These are phyloP conservation scores for Lepisosteus oculatus DNA, from an alignment of 2,113 vertebrate genomes.

Conservation along the genomic window DNA sequence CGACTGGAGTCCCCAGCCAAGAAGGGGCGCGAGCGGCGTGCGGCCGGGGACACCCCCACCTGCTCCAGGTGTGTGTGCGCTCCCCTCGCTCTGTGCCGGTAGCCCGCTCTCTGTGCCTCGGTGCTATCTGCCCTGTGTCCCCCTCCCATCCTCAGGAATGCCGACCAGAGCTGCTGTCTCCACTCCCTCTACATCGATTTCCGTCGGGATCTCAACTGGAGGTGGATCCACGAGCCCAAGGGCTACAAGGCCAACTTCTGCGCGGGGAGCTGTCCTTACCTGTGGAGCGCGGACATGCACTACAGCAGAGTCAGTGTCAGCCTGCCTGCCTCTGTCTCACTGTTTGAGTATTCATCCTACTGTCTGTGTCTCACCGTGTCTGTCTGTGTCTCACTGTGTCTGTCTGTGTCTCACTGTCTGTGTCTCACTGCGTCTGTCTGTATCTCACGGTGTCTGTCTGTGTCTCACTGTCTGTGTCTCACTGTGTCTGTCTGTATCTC, in stretches of 20 bases:
- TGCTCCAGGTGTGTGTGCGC: slow-evolving; percentile 61
- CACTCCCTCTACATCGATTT: slow-evolving; percentile 76
- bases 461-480: not conserved
- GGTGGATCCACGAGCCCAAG: slow-evolving; percentile 77
- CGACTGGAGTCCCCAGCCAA: slow-evolving; percentile 60
- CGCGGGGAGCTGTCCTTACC: slow-evolving; percentile 71
- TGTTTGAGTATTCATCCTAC: slow-evolving; percentile 13
- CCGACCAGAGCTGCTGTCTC: slow-evolving; percentile 70
- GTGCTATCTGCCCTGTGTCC: not conserved
- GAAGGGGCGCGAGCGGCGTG: slow-evolving; percentile 69
- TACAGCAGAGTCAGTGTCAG: slow-evolving; percentile 64
- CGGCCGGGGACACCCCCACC: slow-evolving; percentile 57
- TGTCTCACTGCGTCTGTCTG: not conserved
- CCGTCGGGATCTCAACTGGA: slow-evolving; percentile 77
- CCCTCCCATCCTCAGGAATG: slow-evolving; percentile 41
- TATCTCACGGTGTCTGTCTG: not conserved
- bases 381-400: not conserved
- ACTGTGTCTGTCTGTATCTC: not conserved
- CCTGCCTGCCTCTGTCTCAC: not conserved
- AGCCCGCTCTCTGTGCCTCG: not conserved
- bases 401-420: not conserved
- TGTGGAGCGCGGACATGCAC: slow-evolving; percentile 77
- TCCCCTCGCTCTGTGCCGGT: not conserved
- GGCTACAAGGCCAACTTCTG: slow-evolving; percentile 78
- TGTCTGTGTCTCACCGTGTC: too few relatives aligned